A percentile compares a stretch with the other conserved stretches of the same genome.
Conservation (phyloP, 2,888 invertebrate genomes). For the Cataglyphis rosenhaueri region DNA sequence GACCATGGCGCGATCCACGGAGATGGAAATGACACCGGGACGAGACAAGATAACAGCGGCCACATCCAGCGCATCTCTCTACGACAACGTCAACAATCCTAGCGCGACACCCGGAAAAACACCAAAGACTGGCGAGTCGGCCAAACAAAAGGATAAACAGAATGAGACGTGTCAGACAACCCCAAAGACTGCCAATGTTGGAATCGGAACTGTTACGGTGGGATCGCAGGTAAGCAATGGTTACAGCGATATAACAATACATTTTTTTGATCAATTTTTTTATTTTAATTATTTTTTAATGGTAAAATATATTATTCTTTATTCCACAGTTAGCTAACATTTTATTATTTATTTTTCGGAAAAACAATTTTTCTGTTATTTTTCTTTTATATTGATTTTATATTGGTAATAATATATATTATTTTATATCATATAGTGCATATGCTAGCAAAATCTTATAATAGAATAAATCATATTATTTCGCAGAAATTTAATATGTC, state of each 20-base stretch:
- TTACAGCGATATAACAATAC: neutral
- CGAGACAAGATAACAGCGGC: constrained; percentile 92
- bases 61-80: constrained; percentile 95
- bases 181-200: constrained; percentile 83
- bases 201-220: constrained; percentile 83
- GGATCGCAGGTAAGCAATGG: constrained; percentile 87
- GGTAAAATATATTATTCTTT: neutral
- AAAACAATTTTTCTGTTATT: neutral
- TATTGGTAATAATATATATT: neutral
- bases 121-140: constrained; percentile 78
- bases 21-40: constrained; percentile 87
- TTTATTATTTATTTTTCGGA: neutral
- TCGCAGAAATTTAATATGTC: neutral
- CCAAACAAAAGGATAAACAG: constrained; percentile 86
- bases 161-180: constrained; percentile 85
- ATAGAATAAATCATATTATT: constrained; percentile 6
- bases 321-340: neutral
- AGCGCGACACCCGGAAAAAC: constrained; percentile 78
- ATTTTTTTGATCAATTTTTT: neutral
- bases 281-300: constrained; percentile 2
- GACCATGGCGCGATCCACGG: constrained; percentile 89
- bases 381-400: neutral
- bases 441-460: neutral
- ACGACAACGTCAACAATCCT: constrained; percentile 91
- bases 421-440: neutral